phyloP scores from a whole-genome alignment of 2,888 invertebrate genomes.

The Drosophila bunnanda region DNA sequence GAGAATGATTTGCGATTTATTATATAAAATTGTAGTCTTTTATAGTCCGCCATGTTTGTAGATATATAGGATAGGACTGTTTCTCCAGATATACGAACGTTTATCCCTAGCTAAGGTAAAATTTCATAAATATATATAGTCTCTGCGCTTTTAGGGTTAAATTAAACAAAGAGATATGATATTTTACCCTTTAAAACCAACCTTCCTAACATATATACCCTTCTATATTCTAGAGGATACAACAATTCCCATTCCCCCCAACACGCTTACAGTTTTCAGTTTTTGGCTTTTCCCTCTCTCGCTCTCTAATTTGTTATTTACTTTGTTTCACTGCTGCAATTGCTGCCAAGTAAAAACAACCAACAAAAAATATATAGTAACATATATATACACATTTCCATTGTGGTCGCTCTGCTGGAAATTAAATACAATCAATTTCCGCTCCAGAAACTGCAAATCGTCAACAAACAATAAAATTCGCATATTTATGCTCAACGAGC shows the following conservation, averaged over 20 bases:
- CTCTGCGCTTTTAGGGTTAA: neutral
- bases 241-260: conserved; percentile 49
- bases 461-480: conserved; percentile 59
- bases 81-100: too few species aligned
- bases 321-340: conserved; percentile 44
- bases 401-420: conserved; percentile 66
- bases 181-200: too few species aligned
- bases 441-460: conserved; percentile 66
- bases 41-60: too few species aligned
- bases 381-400: conserved; percentile 9
- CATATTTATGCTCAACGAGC: conserved; percentile 41
- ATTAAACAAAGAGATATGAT: rapidly evolving
- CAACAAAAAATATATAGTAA: conserved; percentile 5
- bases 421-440: conserved; percentile 82
- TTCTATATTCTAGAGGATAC: neutral
- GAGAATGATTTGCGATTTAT: too few species aligned
- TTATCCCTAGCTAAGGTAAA: neutral
- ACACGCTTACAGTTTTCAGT: conserved; percentile 60
- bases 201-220: neutral
- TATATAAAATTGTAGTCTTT: too few species aligned
- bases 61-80: too few species aligned
- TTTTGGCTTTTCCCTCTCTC: conserved; percentile 43
- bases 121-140: neutral
- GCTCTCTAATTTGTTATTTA: conserved; percentile 38
- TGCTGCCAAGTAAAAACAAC: conserved; percentile 35